A percentile compares a stretch with the other conserved stretches of the same genome.
Evolutionary conservation across 1,140 invertebrate genomes (phyloP).

Genomic region (Heliconius hewitsoni): DNA sequence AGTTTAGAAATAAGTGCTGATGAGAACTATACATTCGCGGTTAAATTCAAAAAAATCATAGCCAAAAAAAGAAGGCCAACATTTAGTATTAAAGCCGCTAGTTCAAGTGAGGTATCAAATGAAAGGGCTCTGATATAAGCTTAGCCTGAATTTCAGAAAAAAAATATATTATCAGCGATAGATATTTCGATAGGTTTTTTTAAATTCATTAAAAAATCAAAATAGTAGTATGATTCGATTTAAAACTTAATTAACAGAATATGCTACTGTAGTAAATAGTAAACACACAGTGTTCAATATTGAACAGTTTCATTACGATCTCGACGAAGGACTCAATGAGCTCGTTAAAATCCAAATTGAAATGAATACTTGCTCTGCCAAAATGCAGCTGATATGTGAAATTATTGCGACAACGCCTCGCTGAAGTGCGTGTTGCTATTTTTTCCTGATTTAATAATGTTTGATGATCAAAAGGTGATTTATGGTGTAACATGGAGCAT

Average conservation of each 20-base stretch:
- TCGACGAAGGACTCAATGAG: slow-evolving; percentile 9
- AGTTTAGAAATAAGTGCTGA: too few species aligned
- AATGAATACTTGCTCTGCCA: slow-evolving; percentile 7
- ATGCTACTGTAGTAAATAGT: not conserved
- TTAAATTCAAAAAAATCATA: too few species aligned
- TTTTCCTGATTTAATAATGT: too few species aligned
- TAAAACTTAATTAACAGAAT: not conserved
- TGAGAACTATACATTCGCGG: too few species aligned
- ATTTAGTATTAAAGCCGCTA: too few species aligned
- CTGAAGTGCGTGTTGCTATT: not conserved
- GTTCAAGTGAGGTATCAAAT: too few species aligned
- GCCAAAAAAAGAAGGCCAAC: too few species aligned
- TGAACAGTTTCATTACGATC: slow-evolving; percentile 8
- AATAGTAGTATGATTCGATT: not conserved
- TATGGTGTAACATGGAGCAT: not conserved
- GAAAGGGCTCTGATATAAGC: too few species aligned
- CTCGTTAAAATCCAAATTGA: slow-evolving; percentile 14
- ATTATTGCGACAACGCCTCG: not conserved
- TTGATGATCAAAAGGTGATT: not conserved
- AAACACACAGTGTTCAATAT: slow-evolving; percentile 11
- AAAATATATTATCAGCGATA: too few species aligned
- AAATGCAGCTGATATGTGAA: not conserved
- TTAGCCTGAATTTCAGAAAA: too few species aligned
- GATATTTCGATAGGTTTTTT: not conserved
- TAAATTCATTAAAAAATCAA: too few species aligned